Evolutionary conservation across 2,113 vertebrate genomes (phyloP).

Genomic region (Larimichthys crocea): DNA sequence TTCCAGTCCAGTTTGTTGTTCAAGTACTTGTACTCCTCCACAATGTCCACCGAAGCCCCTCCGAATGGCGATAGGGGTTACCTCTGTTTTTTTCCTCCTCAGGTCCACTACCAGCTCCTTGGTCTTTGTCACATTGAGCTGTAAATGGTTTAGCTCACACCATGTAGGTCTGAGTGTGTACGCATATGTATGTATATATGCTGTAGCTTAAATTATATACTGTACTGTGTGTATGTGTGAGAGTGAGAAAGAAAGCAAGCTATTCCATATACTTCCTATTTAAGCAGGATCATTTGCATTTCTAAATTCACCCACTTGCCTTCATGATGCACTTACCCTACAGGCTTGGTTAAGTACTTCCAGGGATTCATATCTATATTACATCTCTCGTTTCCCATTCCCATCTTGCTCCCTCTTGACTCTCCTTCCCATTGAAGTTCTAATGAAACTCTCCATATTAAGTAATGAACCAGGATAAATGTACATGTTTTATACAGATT

Average conservation of each 20-base stretch:
- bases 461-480: background rate
- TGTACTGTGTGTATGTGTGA: background rate
- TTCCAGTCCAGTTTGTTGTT: too few relatives aligned
- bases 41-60: too few relatives aligned
- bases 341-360: constrained; percentile 16
- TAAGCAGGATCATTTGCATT: constrained; percentile 25
- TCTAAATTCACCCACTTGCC: background rate
- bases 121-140: too few relatives aligned
- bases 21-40: too few relatives aligned
- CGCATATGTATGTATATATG: background rate
- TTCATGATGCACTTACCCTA: constrained; percentile 16
- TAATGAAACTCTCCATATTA: background rate
- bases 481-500: background rate
- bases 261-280: background rate
- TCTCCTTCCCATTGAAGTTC: background rate
- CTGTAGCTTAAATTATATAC: background rate
- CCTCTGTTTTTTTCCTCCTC: too few relatives aligned
- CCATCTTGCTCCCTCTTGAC: background rate
- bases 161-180: background rate
- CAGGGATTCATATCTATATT: background rate
- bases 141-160: too few relatives aligned
- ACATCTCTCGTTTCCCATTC: background rate
- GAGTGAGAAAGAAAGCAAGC: background rate
- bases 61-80: too few relatives aligned
- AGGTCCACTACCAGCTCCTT: too few relatives aligned